phyloP scores from a whole-genome alignment of 2,888 invertebrate species.

The Ormyrus nitidulus region DNA sequence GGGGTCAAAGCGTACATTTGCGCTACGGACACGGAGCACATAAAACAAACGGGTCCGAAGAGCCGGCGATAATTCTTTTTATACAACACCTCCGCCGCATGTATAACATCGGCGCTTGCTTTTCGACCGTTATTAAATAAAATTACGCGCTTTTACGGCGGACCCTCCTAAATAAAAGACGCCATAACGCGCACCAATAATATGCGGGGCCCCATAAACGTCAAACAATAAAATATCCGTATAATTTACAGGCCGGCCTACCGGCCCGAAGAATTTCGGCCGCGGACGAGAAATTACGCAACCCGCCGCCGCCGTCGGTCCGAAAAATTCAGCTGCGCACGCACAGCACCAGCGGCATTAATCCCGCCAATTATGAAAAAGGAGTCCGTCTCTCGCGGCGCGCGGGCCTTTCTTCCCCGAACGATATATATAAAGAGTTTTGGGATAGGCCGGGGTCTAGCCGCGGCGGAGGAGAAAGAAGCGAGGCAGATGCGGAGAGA shows the following conservation, averaged over 20 bases:
- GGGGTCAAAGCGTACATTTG: not conserved
- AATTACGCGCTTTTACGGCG: conserved; percentile 43
- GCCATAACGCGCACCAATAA: conserved; percentile 34
- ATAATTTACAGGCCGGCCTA: conserved; percentile 31
- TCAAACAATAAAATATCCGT: conserved; percentile 51
- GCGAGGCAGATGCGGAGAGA: not conserved
- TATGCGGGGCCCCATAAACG: conserved; percentile 27
- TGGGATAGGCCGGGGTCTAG: not conserved
- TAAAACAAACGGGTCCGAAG: conserved; percentile 1
- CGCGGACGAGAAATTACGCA: not conserved
- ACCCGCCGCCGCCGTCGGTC: not conserved
- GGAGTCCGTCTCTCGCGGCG: conserved; percentile 8
- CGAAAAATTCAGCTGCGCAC: conserved; percentile 19
- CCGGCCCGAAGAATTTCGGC: conserved; percentile 12
- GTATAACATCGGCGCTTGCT: not conserved
- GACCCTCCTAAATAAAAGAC: conserved; percentile 38
- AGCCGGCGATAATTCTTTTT: conserved; percentile 31
- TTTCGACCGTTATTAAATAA: conserved; percentile 44
- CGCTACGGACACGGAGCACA: conserved; percentile 1
- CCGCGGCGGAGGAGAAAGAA: not conserved
- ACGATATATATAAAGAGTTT: conserved; percentile 8
- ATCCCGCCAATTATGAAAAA: conserved; percentile 50
- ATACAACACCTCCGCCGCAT: conserved; percentile 11
- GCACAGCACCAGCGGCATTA: conserved; percentile 38
- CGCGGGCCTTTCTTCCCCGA: conserved; percentile 22